Percentiles rank a stretch among this genome's conserved stretches.
phyloP scores from a whole-genome alignment of 2,888 invertebrate genomes.

The Spodoptera littoralis region DNA sequence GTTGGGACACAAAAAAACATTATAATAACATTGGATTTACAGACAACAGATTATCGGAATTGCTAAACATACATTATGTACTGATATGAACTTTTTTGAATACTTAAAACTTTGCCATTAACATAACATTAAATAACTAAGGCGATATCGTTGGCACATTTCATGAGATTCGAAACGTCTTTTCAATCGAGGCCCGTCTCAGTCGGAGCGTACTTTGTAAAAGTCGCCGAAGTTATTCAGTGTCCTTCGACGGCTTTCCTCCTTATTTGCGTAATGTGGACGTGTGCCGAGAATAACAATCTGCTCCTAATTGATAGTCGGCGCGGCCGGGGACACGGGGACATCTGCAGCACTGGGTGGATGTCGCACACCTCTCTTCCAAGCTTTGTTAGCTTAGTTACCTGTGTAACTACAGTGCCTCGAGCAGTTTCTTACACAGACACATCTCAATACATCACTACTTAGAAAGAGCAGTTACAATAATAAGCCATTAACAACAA shows the following conservation, averaged over 20 bases:
- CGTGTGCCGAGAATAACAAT: conserved; percentile 57
- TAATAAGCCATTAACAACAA: too few relatives aligned
- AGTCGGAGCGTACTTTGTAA: conserved; percentile 38
- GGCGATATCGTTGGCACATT: conserved; percentile 30
- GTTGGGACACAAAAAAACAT: conserved; percentile 13
- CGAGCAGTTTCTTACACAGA: too few relatives aligned
- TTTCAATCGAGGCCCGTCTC: conserved; percentile 47
- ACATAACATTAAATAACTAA: conserved; percentile 39
- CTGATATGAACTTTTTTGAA: conserved; percentile 5
- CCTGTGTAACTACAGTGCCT: too few relatives aligned
- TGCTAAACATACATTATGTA: conserved; percentile 1
- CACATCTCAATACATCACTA: too few relatives aligned
- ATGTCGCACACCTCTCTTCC: neutral
- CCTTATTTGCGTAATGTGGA: conserved; percentile 59
- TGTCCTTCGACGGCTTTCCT: conserved; percentile 49
- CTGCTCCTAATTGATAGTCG: conserved; percentile 52
- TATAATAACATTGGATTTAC: conserved; percentile 34
- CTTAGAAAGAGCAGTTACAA: too few relatives aligned
- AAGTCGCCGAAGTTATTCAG: conserved; percentile 51
- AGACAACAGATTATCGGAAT: conserved; percentile 25
- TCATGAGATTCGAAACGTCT: conserved; percentile 46
- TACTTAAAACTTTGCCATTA: too few relatives aligned
- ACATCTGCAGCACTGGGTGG: conserved; percentile 18
- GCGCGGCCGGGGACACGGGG: conserved; percentile 16
- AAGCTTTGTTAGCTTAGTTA: too few relatives aligned